Base-by-base conservation (phyloP, 2,113 vertebrate species). In the Centropus bengalensis region DNA sequence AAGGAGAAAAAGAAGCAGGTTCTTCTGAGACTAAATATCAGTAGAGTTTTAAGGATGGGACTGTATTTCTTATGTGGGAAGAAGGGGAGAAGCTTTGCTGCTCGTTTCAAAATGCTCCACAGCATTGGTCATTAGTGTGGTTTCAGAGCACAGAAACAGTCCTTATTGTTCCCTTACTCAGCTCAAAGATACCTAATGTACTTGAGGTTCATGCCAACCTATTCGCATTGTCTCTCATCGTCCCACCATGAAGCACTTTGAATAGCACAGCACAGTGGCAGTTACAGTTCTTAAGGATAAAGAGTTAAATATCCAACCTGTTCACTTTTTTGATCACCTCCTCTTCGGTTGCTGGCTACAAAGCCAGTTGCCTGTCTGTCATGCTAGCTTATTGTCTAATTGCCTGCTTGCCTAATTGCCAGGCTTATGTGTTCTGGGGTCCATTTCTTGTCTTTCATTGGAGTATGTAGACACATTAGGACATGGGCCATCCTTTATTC, bases 111-210 rank as follows among this genome's bases (percentile, higher is more conserved):
- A 52, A 21, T 0, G 0, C n/a, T 23, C 24, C 33, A 56, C 13
- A 74, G 33, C 0, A 0, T n/a, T 28, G 9, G 28, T 27, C 22
- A 6, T 21, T 14, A 6, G 5, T 11, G 15, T 28, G 38, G 12
- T 45, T 63, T 81, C 40, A 52, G 5, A 47, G 42, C 24, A 40
- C 28, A 58, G 32, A 80, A 68, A 52, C 12, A 45, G 8, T 17
- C 14, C 38, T 38, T 49, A 68, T 12, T 79, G 9, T 10, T 51
- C 32, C 38, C 4, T 36, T 12, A 58, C 24, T 30, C 56, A 58
- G 36, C 14, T 75, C 12, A 64, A 36, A 62, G 33, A 30, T 44
- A 55, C 21, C 7, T 19, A 18, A 10, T 1, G 5, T 27, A 33
- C 28, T 10, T 68, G 23, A 51, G 27, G 7, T 32, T 69, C 56